Evolutionary conservation across 37 sponge, comb jelly and placozoan species (phyloP), one percentile per base, ranked within the genome.

Genomic region (Ianthella basta): DNA sequence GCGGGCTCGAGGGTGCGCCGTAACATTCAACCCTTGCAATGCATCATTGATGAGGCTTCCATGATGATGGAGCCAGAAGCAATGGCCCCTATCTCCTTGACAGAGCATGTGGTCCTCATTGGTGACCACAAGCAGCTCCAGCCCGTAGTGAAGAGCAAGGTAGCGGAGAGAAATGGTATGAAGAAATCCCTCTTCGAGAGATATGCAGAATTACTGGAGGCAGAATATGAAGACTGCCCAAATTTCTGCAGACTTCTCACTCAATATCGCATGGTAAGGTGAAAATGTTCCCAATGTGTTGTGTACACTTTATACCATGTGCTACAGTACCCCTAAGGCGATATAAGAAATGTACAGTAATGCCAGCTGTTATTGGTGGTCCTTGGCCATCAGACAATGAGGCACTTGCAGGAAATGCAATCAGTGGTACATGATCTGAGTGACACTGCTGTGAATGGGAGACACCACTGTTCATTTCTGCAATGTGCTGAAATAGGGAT

Each of bases 211-310:
- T 66, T 21, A 25, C 10, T 74, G 0, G 38, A 81, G 19, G 25
- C 35, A 24, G 34, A 69, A 1, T 69, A 69, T 29, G 18, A n/a
- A 34, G 70, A 29, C 33, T 69, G 33, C 35, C 70, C 70, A 69
- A 21, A 40, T 39, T 75, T 74, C 55, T 39, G 37, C 19, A 72
- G 44, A 0, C 37, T 93, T 27, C 72, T 13, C 15, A 75, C 53
- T 8, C 93, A 92, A 33, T 92, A 89, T 80, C 83, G 93, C 34
- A 92, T 92, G 93, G 93, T 92, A 61, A 80, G n/a, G n/a, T n/a
- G n/a, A n/a, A n/a, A n/a, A n/a, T n/a, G n/a, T n/a, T n/a, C n/a
- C n/a, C n/a, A n/a, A n/a, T n/a, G n/a, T n/a, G n/a, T n/a, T n/a
- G n/a, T n/a, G n/a, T n/a, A n/a, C n/a, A n/a, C n/a, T n/a, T n/a